These are phyloP conservation scores for Stegastes partitus DNA, from an alignment of 2,113 vertebrate species.

Conservation along the genomic window DNA sequence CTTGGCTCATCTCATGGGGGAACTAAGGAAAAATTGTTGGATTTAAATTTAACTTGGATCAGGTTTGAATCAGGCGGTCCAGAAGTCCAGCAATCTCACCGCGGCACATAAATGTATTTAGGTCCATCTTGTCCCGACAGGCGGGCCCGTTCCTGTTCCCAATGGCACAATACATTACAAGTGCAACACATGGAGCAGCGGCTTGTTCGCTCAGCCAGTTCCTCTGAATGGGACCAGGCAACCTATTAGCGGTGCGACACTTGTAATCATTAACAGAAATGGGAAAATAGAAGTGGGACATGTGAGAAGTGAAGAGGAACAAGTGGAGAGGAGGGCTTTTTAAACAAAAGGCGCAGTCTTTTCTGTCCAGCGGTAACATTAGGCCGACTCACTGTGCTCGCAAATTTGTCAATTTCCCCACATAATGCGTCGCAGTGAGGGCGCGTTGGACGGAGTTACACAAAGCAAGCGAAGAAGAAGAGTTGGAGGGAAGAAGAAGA, in stretches of 20 bases:
- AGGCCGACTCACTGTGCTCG: slow-evolving; percentile 44
- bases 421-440: slow-evolving; percentile 43
- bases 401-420: slow-evolving; percentile 49
- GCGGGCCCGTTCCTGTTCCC: neutral
- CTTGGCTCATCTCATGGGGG: no score
- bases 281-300: slow-evolving; percentile 21
- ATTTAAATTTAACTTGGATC: neutral
- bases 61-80: neutral
- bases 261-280: slow-evolving; percentile 42
- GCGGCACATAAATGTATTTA: neutral
- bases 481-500: slow-evolving; percentile 21
- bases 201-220: slow-evolving; percentile 35
- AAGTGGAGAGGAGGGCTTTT: slow-evolving; percentile 15
- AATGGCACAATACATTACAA: neutral
- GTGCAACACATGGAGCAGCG: slow-evolving; percentile 18
- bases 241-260: slow-evolving; percentile 24
- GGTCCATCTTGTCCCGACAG: neutral
- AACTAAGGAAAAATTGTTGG: neutral
- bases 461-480: slow-evolving; percentile 1
- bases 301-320: neutral
- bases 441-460: slow-evolving; percentile 33
- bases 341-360: slow-evolving; percentile 34
- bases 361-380: slow-evolving; percentile 43
- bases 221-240: slow-evolving; percentile 14
- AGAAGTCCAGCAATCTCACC: neutral